A percentile compares a stretch with the other conserved stretches of the same genome.
phyloP scores from a whole-genome alignment of 2,888 invertebrate genomes.

The Thera britannica region DNA sequence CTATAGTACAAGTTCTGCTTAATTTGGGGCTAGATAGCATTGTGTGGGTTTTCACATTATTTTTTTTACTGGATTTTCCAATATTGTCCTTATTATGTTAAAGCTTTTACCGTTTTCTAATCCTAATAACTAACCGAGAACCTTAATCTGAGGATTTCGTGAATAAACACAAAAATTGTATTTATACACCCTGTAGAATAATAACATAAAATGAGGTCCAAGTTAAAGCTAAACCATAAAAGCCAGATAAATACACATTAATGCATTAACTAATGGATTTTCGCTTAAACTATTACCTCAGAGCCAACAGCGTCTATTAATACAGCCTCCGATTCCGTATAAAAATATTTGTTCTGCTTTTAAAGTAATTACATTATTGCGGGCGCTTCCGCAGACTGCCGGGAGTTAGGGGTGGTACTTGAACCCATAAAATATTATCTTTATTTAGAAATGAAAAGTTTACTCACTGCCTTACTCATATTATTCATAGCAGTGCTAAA shows the following conservation, averaged over 20 bases:
- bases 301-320: slow-evolving; percentile 51
- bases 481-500: no score
- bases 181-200: not conserved
- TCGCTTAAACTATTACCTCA: slow-evolving; percentile 64
- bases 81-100: no score
- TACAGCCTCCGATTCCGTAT: slow-evolving; percentile 65
- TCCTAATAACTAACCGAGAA: no score
- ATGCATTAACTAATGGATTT: slow-evolving; percentile 60
- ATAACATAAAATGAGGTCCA: not conserved
- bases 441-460: not conserved
- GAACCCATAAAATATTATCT: slow-evolving; percentile 5
- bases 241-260: slow-evolving; percentile 17
- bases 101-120: no score
- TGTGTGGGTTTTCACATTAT: no score
- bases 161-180: no score
- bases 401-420: slow-evolving; percentile 35
- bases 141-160: no score
- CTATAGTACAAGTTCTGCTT: no score
- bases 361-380: slow-evolving; percentile 76
- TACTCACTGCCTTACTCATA: no score
- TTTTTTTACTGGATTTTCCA: no score
- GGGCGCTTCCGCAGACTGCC: slow-evolving; percentile 20
- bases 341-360: slow-evolving; percentile 80
- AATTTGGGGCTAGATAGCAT: no score
- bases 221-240: not conserved